A percentile compares a stretch with the other conserved stretches of the same genome.
Evolutionary conservation across 1,140 invertebrate genomes (phyloP).

Genomic region (Drosophila ohnishii): DNA sequence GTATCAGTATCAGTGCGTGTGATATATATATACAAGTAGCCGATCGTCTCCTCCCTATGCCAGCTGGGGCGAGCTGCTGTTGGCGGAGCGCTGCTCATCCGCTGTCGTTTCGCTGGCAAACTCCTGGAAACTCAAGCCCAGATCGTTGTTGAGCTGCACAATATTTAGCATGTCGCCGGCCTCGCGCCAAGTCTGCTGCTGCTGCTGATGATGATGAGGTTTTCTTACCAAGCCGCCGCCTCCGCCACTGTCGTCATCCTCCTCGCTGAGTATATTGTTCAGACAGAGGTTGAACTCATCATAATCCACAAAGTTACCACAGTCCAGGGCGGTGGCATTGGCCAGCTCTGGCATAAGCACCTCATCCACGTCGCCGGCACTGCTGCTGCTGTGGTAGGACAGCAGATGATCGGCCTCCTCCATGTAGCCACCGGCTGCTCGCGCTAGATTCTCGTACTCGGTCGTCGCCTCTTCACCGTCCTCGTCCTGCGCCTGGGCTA

Average conservation of each 20-base stretch:
- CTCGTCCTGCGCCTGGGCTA: constrained; percentile 76
- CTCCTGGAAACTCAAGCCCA: constrained; percentile 65
- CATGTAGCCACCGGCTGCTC: constrained; percentile 45
- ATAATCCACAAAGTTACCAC: constrained; percentile 75
- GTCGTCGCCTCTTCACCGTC: constrained; percentile 29
- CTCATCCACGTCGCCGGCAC: constrained; percentile 41
- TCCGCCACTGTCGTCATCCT: constrained; percentile 50
- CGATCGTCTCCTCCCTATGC: constrained; percentile 35
- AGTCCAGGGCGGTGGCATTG: constrained; percentile 61
- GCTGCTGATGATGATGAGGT: constrained; percentile 9
- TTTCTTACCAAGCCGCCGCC: constrained; percentile 13
- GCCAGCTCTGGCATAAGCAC: constrained; percentile 66
- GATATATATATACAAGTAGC: constrained; percentile 42
- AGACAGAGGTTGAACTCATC: constrained; percentile 80
- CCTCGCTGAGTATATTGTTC: constrained; percentile 75
- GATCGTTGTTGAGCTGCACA: constrained; percentile 62
- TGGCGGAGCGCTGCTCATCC: constrained; percentile 65
- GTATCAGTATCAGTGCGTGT: constrained; percentile 33
- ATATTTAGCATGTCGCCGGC: constrained; percentile 62
- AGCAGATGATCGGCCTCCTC: constrained; percentile 48
- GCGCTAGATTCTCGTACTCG: constrained; percentile 33
- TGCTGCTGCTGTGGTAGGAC: constrained; percentile 57
- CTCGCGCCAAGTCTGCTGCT: constrained; percentile 53
- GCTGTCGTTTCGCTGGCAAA: constrained; percentile 51
- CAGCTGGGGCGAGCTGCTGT: constrained; percentile 67